Evolutionary conservation across 2,888 invertebrate genomes (phyloP).

Genomic region (Ochropacha duplaris): DNA sequence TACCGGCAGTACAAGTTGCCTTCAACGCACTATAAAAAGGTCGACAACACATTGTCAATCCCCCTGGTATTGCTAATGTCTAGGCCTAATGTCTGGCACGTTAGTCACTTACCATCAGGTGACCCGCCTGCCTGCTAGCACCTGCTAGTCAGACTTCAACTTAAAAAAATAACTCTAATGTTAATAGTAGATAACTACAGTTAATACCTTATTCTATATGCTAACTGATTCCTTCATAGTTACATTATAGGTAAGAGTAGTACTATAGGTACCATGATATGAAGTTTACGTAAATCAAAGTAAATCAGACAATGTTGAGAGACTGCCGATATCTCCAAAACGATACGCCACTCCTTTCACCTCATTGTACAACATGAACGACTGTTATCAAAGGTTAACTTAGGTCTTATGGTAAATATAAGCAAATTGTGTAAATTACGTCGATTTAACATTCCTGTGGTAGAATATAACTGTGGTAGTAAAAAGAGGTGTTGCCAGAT

Average conservation of each 20-base stretch:
- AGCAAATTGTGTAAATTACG: background rate
- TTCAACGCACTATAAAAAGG: too few relatives aligned
- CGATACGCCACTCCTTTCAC: conserved; percentile 15
- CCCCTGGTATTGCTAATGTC: too few relatives aligned
- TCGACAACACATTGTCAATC: too few relatives aligned
- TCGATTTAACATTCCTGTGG: conserved; percentile 2
- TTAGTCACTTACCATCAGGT: too few relatives aligned
- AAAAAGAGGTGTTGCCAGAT: background rate
- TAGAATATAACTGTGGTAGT: background rate
- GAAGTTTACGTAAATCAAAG: background rate
- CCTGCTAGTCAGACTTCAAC: too few relatives aligned
- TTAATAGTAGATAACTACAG: too few relatives aligned
- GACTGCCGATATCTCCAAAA: conserved; percentile 20
- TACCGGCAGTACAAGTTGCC: too few relatives aligned
- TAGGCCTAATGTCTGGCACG: too few relatives aligned
- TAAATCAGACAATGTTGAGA: background rate
- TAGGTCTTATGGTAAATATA: background rate
- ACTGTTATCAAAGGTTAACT: background rate
- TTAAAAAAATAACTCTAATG: too few relatives aligned
- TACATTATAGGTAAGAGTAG: background rate
- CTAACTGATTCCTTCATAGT: background rate
- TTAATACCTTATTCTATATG: too few relatives aligned
- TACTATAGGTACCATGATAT: background rate
- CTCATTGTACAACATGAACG: conserved; percentile 24
- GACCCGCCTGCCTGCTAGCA: too few relatives aligned